Evolutionary conservation across 2,888 invertebrate species (phyloP), one percentile per base, ranked within the genome.

Genomic region (Cabera pusaria): DNA sequence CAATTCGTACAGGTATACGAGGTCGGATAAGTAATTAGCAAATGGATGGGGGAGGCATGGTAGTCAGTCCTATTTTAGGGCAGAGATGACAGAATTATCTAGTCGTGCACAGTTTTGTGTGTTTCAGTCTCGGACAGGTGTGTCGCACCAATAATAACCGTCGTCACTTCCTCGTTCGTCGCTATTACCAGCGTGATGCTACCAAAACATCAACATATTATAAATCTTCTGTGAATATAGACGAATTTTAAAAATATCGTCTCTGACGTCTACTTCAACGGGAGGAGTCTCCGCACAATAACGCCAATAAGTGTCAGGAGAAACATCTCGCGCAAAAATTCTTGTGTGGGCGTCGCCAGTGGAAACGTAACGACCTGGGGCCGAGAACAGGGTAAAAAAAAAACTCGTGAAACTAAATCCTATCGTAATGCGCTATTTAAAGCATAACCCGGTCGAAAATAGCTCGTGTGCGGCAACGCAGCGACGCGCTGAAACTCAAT

Each of bases 341-440:
- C 56, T 69, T 64, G 74, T 69, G 85, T 84, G 80, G 82, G 83
- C 75, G 80, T 63, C 48, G 72, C 56, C 66, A 66, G 69, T 62
- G 64, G 66, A 69, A 72, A 69, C 72, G 74, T 64, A 70, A 72
- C 77, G 64, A 62, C 48, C 57, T 62, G 72, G 61, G 71, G 79
- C 74, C 73, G 77, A 65, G 77, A 82, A 80, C 77, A 77, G 84
- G 82, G 84, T 84, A n/a, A n/a, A n/a, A n/a, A n/a, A n/a, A 87
- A 87, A 88, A 81, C 80, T 82, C 67, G 80, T 87, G 88, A 87
- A 88, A 88, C 86, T 78, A 85, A 87, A 88, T 88, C 78, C 88
- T 86, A 88, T 85, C 87, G 88, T 85, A 83, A 87, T 86, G 76
- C 68, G 82, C 87, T 88, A 88, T 88, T 88, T 88, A 81, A 84